Conservation (phyloP, 2,888 invertebrate genomes). For the Drosophila meridionalis region DNA sequence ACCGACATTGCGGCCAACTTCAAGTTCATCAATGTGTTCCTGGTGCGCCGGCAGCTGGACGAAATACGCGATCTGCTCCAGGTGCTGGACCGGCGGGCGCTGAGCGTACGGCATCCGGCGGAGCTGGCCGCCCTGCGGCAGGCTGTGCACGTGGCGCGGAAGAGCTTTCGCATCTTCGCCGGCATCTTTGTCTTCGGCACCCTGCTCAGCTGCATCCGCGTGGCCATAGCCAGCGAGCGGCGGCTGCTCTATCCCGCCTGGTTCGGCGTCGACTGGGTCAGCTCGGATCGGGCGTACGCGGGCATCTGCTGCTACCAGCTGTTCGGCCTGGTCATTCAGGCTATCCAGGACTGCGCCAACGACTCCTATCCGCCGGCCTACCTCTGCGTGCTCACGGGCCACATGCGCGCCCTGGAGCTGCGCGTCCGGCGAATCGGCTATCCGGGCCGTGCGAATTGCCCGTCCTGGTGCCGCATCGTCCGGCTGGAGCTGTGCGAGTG, state of each 20-base stretch:
- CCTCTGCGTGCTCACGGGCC: constrained; percentile 77
- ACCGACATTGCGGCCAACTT: constrained; percentile 81
- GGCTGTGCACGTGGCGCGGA: constrained; percentile 61
- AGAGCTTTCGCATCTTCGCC: constrained; percentile 69
- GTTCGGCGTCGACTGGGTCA: constrained; percentile 78
- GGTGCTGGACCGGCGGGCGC: constrained; percentile 46
- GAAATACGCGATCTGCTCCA: constrained; percentile 56
- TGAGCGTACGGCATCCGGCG: constrained; percentile 29
- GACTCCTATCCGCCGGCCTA: constrained; percentile 83
- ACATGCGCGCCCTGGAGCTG: constrained; percentile 75
- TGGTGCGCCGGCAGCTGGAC: constrained; percentile 69
- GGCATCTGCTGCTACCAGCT: constrained; percentile 73
- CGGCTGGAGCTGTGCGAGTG: constrained; percentile 67
- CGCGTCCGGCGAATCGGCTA: constrained; percentile 75
- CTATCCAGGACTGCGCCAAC: constrained; percentile 79
- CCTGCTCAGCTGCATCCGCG: constrained; percentile 67
- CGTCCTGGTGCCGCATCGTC: neutral
- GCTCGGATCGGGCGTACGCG: constrained; percentile 55
- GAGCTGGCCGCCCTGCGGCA: constrained; percentile 59
- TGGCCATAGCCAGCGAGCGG: constrained; percentile 56
- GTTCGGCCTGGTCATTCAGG: constrained; percentile 76
- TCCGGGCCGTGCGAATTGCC: neutral
- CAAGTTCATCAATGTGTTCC: constrained; percentile 79
- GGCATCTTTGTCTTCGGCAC: constrained; percentile 73
- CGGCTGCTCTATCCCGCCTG: constrained; percentile 81